Evolutionary conservation across 2,888 invertebrate genomes (phyloP), one percentile per base, ranked within the genome.

Genomic region (Scrobipalpa costella): DNA sequence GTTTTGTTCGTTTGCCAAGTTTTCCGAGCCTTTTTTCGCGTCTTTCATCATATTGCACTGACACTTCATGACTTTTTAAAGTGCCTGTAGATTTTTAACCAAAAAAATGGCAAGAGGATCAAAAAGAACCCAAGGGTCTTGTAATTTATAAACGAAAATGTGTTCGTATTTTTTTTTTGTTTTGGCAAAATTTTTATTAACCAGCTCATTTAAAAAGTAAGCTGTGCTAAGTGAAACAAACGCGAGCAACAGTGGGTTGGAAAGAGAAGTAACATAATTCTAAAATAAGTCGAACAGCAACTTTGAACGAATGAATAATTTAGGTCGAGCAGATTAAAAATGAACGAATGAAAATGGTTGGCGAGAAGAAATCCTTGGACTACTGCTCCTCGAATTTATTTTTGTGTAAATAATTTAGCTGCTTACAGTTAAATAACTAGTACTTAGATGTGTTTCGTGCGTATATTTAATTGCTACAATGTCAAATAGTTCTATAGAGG

Each of bases 401-500:
- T 79, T 85, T 80, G 82, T 88, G 82, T 86, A 86, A 84, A 85
- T 87, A 85, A 81, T 55, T 65, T 61, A 50, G 36, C 38, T 57
- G 76, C 83, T 77, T 75, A 72, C 73, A 71, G 83, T 80, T 72
- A 80, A 80, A 69, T 77, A 75, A 71, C 78, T 80, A 75, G 77
- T 80, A 79, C 78, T 80, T 88, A 83, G 80, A 88, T 88, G 89
- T 81, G 84, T 83, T 78, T 75, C 78, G 79, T 80, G 80, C 66
- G 73, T 69, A 75, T 75, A 73, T 77, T 72, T 77, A 72, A 69
- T 81, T 74, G 72, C 71, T 79, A 89, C 74, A 83, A 95, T 95
- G 95, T 95, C 95, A 88, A 93, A 94, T 92, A 93, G 94, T 85
- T 92, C 94, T 80, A 93, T 95, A 84, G 95, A 95, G 86, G 95